phyloP scores from a whole-genome alignment of 2,888 invertebrate genomes.

The Cistogaster globosa region DNA sequence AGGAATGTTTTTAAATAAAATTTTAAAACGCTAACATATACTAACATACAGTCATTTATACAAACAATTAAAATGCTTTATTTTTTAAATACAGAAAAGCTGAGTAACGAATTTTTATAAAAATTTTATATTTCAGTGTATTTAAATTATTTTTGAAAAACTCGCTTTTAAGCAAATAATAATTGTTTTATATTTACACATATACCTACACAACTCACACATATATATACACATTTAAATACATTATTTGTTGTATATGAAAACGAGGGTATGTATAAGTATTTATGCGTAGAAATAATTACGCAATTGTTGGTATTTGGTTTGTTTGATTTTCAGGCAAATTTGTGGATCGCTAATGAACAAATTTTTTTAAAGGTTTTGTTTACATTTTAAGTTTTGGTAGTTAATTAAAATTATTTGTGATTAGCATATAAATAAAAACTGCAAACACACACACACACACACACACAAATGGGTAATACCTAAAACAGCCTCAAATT shows the following conservation, averaged over 20 bases:
- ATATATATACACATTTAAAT: constrained; percentile 11
- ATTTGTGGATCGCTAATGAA: constrained; percentile 71
- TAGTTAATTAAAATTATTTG: constrained; percentile 71
- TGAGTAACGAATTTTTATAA: constrained; percentile 23
- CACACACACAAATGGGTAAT: no score
- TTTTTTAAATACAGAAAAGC: constrained; percentile 46
- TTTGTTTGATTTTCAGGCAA: constrained; percentile 68
- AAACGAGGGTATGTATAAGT: not conserved
- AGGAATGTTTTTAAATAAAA: no score
- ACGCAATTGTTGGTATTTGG: constrained; percentile 69
- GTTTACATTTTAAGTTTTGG: constrained; percentile 68
- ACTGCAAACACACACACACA: not conserved
- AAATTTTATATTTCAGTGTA: constrained; percentile 11
- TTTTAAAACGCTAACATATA: no score
- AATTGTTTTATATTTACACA: constrained; percentile 65
- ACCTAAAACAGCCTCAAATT: not conserved
- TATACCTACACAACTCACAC: not conserved
- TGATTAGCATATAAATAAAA: constrained; percentile 58
- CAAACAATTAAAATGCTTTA: no score
- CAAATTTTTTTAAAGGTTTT: constrained; percentile 58
- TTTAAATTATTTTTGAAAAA: constrained; percentile 70
- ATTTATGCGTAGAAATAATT: constrained; percentile 53
- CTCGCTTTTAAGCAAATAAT: constrained; percentile 70
- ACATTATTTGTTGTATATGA: constrained; percentile 45
- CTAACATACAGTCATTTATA: no score